Percentiles rank a stretch among this genome's conserved stretches.
These are phyloP conservation scores for Ammospiza nelsoni DNA, from an alignment of 2,113 vertebrate genomes.

Conservation along the genomic window DNA sequence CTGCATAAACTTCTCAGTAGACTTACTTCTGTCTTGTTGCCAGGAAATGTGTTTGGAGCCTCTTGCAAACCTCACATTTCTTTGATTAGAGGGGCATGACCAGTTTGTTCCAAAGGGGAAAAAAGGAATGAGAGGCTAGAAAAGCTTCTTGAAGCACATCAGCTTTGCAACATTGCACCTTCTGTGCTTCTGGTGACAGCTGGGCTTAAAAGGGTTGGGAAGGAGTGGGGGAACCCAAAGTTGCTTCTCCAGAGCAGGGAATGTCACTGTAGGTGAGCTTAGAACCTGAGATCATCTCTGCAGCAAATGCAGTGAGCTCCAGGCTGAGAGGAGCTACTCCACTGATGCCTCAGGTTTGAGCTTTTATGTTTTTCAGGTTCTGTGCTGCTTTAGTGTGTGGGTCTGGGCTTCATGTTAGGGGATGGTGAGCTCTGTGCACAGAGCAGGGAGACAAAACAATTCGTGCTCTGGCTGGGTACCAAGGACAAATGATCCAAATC, in stretches of 20 bases:
- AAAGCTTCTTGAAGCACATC: neutral
- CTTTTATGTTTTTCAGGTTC: neutral
- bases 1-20: slow-evolving; percentile 55
- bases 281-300: neutral
- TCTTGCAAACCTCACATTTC: slow-evolving; percentile 40
- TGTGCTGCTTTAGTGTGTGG: neutral
- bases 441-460: neutral
- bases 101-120: slow-evolving; percentile 6
- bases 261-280: neutral
- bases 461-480: fast-evolving
- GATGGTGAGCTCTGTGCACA: neutral
- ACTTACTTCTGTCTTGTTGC: slow-evolving; percentile 57
- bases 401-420: fast-evolving
- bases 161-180: neutral
- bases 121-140: neutral
- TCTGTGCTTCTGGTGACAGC: neutral
- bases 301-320: neutral
- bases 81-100: slow-evolving; percentile 28
- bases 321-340: neutral
- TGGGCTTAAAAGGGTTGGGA: neutral
- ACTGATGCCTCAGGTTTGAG: neutral
- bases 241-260: neutral
- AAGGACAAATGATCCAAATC: neutral
- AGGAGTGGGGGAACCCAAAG: neutral
- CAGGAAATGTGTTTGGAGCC: slow-evolving; percentile 47